phyloP scores from a whole-genome alignment of 1,140 invertebrate genomes.

The Meloidogyne floridensis region DNA sequence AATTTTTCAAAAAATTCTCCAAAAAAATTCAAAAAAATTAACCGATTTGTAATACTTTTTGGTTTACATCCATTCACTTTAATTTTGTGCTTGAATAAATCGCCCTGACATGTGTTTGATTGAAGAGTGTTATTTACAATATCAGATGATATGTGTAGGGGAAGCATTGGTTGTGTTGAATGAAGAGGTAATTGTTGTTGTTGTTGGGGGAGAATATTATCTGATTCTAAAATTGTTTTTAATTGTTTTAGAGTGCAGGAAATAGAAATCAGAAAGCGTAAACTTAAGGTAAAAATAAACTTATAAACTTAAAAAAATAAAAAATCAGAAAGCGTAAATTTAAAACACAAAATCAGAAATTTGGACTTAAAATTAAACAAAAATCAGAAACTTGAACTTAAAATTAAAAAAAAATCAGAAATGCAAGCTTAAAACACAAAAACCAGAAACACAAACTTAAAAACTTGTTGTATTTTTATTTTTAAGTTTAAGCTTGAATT shows the following conservation, averaged over 20 bases:
- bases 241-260: not conserved
- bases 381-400: not conserved
- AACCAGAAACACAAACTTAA: not conserved
- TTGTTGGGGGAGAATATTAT: not conserved
- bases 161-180: not conserved
- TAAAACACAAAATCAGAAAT: not conserved
- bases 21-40: not conserved
- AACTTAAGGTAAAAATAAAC: not conserved
- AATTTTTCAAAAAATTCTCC: no score
- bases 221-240: not conserved
- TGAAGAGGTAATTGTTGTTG: not conserved
- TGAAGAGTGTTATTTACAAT: slow-evolving; percentile 24
- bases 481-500: no score
- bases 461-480: no score
- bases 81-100: slow-evolving; percentile 54
- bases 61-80: slow-evolving; percentile 47
- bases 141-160: slow-evolving; percentile 23
- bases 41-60: slow-evolving; percentile 53
- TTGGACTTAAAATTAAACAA: not conserved
- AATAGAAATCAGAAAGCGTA: not conserved
- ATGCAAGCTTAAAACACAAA: not conserved
- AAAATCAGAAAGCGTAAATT: not conserved
- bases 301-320: not conserved
- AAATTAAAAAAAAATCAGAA: not conserved
- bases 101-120: slow-evolving; percentile 44